Evolutionary conservation across 2,113 vertebrate genomes (phyloP), one percentile per base, ranked within the genome.

Genomic region (Macaca mulatta): DNA sequence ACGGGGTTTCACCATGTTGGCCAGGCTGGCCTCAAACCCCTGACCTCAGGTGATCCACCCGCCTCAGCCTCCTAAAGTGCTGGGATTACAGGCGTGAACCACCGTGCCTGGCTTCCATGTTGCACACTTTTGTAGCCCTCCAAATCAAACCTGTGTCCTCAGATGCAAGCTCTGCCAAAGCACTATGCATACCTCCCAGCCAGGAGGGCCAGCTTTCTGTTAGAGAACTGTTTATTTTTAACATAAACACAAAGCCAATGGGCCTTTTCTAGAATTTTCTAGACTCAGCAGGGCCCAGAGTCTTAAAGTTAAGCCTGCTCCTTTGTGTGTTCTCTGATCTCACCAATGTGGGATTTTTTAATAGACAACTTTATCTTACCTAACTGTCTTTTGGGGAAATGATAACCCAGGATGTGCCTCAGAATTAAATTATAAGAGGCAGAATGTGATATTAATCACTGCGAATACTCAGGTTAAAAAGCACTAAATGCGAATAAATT

Each of bases 351-450:
- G 40, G 20, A 59, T 64, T 67, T 61, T 84, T 69, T 69, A 75
- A 83, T 20, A 70, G 85, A 95, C 82, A 83, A 64, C 32, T 84
- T 84, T 96, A 93, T 96, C 72, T 95, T 86, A 84, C 81, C 40
- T 94, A 69, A 77, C n/a, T 95, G 72, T 74, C 75, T 88, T 79
- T n/a, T 20, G 38, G 82, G 55, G 43, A 85, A n/a, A 38, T 40
- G 40, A 85, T 82, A 93, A 38, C 55, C 40, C 52, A 67, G 69
- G 89, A 92, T 85, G 78, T 20, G 64, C 27, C 3, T 23, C 52
- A 64, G 45, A 74, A 74, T 89, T 94, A 90, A 90, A 90, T 79
- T 25, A 61, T 27, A 70, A 90, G 38, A 77, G 72, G 78, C 64
- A 96, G 88, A 70, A 67, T 32, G 13, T 55, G 72, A 38, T 90